These are phyloP conservation scores for Odocoileus hemionus DNA, from an alignment of 2,113 vertebrate species.

Conservation along the genomic window DNA sequence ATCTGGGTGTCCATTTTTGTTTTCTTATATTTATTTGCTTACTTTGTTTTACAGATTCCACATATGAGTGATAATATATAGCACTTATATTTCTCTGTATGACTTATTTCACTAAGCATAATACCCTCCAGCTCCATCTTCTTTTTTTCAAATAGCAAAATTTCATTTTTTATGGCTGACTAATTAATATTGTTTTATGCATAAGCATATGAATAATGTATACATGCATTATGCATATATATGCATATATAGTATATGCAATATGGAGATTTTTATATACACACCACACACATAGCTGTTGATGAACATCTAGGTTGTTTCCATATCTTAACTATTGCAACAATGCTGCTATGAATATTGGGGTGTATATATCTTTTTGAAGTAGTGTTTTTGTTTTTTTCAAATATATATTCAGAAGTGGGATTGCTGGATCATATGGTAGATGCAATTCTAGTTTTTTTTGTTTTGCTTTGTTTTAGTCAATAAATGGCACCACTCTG, in stretches of 20 bases:
- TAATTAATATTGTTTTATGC: not conserved
- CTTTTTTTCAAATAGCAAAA: not conserved
- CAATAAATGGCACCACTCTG: not conserved
- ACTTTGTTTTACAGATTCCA: not conserved
- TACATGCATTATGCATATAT: not conserved
- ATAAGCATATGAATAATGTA: not conserved
- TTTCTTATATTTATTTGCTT: not conserved
- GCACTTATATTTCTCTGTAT: not conserved
- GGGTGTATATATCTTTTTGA: not conserved
- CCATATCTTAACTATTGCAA: not conserved
- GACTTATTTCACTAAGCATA: not conserved
- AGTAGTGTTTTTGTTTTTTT: not conserved
- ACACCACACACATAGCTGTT: not conserved
- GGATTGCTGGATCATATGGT: not conserved
- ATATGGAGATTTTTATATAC: not conserved
- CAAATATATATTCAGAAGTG: not conserved
- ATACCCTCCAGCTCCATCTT: not conserved
- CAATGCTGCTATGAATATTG: not conserved
- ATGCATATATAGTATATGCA: not conserved
- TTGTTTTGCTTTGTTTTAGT: not conserved
- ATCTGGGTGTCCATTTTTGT: not conserved
- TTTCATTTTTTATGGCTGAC: not conserved
- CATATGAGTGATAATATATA: not conserved
- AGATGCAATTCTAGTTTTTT: not conserved
- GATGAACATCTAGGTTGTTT: not conserved